phyloP scores from a whole-genome alignment of 2,888 invertebrate genomes.

The Melipona bicolor region DNA sequence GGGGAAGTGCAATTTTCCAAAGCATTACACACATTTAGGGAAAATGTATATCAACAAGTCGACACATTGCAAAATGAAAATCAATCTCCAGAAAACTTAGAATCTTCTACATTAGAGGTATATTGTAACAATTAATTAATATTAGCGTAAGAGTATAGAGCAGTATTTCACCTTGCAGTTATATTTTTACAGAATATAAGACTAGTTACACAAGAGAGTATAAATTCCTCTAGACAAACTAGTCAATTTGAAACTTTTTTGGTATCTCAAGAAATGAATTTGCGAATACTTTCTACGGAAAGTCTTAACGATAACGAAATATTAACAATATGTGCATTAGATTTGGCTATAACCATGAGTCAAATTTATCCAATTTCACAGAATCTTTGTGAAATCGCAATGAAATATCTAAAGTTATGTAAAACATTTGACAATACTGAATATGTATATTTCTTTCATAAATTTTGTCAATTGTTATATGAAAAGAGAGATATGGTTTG shows the following conservation, averaged over 20 bases:
- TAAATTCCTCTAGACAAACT: slow-evolving; percentile 77
- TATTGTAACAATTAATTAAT: not conserved
- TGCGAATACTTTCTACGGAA: slow-evolving; percentile 65
- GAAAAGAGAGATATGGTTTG: slow-evolving; percentile 69
- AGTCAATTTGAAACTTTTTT: slow-evolving; percentile 81
- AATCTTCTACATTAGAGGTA: slow-evolving; percentile 73
- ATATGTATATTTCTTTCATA: slow-evolving; percentile 71
- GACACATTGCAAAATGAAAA: slow-evolving; percentile 76
- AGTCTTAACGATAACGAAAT: slow-evolving; percentile 69
- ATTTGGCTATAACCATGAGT: slow-evolving; percentile 79
- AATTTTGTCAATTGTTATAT: slow-evolving; percentile 70
- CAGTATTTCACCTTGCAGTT: not conserved
- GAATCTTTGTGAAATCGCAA: slow-evolving; percentile 78
- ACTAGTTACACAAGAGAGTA: slow-evolving; percentile 77
- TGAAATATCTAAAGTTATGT: slow-evolving; percentile 75
- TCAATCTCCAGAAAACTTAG: slow-evolving; percentile 77
- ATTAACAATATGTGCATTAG: slow-evolving; percentile 76
- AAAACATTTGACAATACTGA: slow-evolving; percentile 69
- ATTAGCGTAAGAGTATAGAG: not conserved
- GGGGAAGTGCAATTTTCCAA: slow-evolving; percentile 90
- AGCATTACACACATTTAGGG: slow-evolving; percentile 86
- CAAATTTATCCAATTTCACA: slow-evolving; percentile 70
- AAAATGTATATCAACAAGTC: slow-evolving; percentile 78
- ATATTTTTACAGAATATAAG: slow-evolving; percentile 77
- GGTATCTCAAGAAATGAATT: slow-evolving; percentile 77